Evolutionary conservation across 2,113 vertebrate species (phyloP).

Genomic region (Coracopsis vasa): DNA sequence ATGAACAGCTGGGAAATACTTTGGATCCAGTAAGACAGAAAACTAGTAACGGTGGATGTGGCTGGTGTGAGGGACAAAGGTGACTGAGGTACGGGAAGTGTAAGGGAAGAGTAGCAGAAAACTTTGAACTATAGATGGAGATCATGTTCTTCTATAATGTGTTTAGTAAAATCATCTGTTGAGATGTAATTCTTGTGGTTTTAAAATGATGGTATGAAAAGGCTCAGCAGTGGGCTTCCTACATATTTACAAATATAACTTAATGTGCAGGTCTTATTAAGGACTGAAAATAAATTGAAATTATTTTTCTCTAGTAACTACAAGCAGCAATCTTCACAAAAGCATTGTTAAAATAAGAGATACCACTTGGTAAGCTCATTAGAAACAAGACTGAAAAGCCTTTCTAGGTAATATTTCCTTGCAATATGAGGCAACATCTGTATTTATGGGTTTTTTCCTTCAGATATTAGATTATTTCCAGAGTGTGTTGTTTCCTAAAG

Average conservation of each 20-base stretch:
- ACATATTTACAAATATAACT: neutral
- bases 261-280: neutral
- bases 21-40: neutral
- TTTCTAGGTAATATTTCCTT: neutral
- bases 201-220: neutral
- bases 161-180: neutral
- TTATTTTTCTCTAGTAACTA: neutral
- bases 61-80: neutral
- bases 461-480: neutral
- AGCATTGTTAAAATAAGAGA: neutral
- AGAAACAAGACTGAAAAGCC: neutral
- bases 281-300: neutral
- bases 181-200: neutral
- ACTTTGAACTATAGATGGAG: neutral
- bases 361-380: neutral
- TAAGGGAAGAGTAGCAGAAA: neutral
- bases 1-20: neutral
- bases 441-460: neutral
- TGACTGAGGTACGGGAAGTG: neutral
- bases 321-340: neutral
- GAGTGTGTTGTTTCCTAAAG: neutral
- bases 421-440: neutral
- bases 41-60: neutral
- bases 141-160: neutral
- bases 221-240: neutral